phyloP scores from a whole-genome alignment of 2,888 invertebrate genomes.

The Muschampia plurimacula region DNA sequence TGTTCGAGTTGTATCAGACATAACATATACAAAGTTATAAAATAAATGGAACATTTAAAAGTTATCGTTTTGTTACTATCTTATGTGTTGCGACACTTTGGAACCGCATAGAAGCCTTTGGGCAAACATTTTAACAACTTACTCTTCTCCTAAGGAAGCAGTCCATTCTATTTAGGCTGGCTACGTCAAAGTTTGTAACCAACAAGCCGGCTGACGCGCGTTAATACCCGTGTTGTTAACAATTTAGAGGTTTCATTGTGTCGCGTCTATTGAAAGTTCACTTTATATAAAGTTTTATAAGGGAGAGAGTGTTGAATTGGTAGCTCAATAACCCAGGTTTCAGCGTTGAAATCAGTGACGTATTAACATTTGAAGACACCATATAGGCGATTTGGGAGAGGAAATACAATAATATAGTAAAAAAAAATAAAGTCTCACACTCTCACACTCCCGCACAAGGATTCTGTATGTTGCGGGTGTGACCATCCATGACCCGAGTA shows the following conservation, averaged over 20 bases:
- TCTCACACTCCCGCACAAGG: too few relatives aligned
- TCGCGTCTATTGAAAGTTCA: neutral
- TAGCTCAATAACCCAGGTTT: neutral
- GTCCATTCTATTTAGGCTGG: slow-evolving; percentile 7
- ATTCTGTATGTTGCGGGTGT: too few relatives aligned
- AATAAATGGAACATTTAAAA: neutral
- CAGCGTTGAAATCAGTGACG: neutral
- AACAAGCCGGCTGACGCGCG: neutral
- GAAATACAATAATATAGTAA: too few relatives aligned
- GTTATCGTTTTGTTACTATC: neutral
- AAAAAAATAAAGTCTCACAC: too few relatives aligned
- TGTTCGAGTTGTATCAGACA: too few relatives aligned
- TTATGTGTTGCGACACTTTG: neutral
- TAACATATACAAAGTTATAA: too few relatives aligned
- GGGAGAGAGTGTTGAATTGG: neutral
- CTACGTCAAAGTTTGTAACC: slow-evolving; percentile 12
- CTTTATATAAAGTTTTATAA: neutral
- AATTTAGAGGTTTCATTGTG: slow-evolving; percentile 1
- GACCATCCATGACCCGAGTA: too few relatives aligned
- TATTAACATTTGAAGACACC: neutral
- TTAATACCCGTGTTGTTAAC: slow-evolving; percentile 10
- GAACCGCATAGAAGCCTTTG: slow-evolving; percentile 5
- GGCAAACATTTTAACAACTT: slow-evolving; percentile 1
- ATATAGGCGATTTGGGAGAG: too few relatives aligned
- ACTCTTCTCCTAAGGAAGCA: neutral